Conservation (phyloP, 1,140 invertebrate genomes). For the Asbolus verrucosus region DNA sequence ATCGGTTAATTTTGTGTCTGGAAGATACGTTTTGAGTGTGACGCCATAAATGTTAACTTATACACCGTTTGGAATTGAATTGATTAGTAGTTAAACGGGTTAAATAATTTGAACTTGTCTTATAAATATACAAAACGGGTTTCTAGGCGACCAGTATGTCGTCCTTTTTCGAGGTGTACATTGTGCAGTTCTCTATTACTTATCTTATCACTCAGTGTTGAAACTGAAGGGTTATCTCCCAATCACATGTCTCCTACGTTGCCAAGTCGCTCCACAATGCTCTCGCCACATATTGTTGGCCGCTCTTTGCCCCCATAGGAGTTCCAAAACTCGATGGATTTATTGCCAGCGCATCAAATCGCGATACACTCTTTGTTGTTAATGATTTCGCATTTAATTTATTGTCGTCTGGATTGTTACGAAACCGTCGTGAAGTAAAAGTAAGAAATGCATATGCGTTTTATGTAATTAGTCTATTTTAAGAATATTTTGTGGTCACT, state of each 20-base stretch:
- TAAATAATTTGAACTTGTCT: slow-evolving; percentile 45
- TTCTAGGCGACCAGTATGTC: slow-evolving; percentile 25
- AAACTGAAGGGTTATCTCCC: slow-evolving; percentile 52
- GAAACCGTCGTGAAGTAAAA: slow-evolving; percentile 14
- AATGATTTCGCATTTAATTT: slow-evolving; percentile 27
- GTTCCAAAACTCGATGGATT: slow-evolving; percentile 36
- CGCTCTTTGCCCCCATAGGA: slow-evolving; percentile 29
- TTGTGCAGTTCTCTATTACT: slow-evolving; percentile 42
- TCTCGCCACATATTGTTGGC: slow-evolving; percentile 16
- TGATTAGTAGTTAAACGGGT: slow-evolving; percentile 44
- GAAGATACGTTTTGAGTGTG: slow-evolving; percentile 24
- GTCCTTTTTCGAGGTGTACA: slow-evolving; percentile 33
- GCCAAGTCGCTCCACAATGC: slow-evolving; percentile 47
- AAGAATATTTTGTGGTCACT: neutral
- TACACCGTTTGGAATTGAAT: slow-evolving; percentile 45
- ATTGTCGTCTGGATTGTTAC: too few relatives aligned
- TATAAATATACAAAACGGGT: slow-evolving; percentile 46
- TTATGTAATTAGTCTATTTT: neutral
- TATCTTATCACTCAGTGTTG: slow-evolving; percentile 53
- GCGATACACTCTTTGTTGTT: neutral
- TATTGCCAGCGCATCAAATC: too few relatives aligned
- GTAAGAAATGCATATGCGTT: slow-evolving; percentile 16
- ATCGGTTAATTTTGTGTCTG: slow-evolving; percentile 34
- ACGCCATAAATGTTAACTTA: slow-evolving; percentile 26
- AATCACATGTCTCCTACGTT: slow-evolving; percentile 54